phyloP scores from a whole-genome alignment of 2,797 vertebrate species.

The Notamacropus eugenii region DNA sequence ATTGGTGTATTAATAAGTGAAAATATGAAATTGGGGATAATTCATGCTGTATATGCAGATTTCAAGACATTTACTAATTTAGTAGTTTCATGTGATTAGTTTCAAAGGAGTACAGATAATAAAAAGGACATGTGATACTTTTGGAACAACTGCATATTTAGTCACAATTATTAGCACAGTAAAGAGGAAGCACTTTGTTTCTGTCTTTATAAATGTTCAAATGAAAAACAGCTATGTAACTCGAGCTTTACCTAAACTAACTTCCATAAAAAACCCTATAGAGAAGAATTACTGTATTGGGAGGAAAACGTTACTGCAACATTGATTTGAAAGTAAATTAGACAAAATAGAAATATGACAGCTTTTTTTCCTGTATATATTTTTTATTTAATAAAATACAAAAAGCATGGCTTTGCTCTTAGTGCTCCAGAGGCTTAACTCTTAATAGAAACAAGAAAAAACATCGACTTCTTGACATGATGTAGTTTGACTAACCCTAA shows the following conservation, averaged over 20 bases:
- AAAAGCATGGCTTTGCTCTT: neutral
- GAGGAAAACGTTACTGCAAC: conserved; percentile 80
- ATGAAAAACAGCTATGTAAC: conserved; percentile 77
- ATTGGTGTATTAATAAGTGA: conserved; percentile 86
- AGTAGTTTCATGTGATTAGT: conserved; percentile 87
- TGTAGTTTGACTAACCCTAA: conserved; percentile 74
- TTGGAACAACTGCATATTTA: conserved; percentile 83
- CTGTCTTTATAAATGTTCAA: conserved; percentile 83
- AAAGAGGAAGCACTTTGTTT: conserved; percentile 84
- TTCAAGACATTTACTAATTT: conserved; percentile 89
- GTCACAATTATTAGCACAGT: conserved; percentile 79
- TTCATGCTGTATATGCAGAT: conserved; percentile 89
- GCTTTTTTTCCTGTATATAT: conserved; percentile 71
- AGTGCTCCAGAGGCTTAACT: conserved; percentile 75
- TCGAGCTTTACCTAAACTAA: conserved; percentile 78
- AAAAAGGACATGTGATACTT: conserved; percentile 85
- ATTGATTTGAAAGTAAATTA: conserved; percentile 79
- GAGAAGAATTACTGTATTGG: conserved; percentile 76
- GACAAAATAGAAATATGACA: conserved; percentile 73
- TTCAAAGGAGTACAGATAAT: conserved; percentile 87
- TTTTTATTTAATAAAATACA: conserved; percentile 61
- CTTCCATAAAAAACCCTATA: conserved; percentile 78
- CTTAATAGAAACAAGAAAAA: conserved; percentile 64
- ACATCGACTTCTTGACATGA: conserved; percentile 34
- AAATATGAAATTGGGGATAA: conserved; percentile 88